Base-by-base conservation (phyloP, 2,888 invertebrate genomes). In the Zhuqinia jingwanae region DNA sequence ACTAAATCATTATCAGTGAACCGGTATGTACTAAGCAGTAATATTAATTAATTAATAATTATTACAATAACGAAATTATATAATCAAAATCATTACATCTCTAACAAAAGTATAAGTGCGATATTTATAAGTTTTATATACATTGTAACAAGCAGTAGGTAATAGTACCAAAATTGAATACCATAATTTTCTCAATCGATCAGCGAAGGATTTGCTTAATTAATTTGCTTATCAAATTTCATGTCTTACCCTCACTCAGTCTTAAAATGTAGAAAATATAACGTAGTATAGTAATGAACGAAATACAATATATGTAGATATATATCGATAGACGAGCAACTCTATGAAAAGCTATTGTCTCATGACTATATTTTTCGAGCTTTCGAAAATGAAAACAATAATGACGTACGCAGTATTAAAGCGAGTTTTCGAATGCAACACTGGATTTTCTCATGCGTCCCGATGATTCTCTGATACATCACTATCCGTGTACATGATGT, bases 241-340 rank as follows among this genome's bases (percentile, higher is more conserved):
- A 80, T 76, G 86, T 81, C 86, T 86, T 86, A 86, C 53, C 65
- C 86, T 80, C 86, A 86, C 86, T 86, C 86, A 86, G 86, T 86
- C 86, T 86, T 86, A 86, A 70, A 79, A 86, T 68, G 86, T 86
- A 86, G 50, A 85, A 78, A 65, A 78, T 75, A 79, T 58, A 68
- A 77, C 1, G 53, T 73, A 79, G 63, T 80, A 63, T 36, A 81
- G 60, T 73, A 75, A 63, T 76, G 65, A 86, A 86, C 85, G 73
- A 85, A 85, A 65, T 53, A 42, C 50, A 63, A 65, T 30, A 45
- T 25, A 27, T 27, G 11, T 36, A n/a, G n/a, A n/a, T n/a, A 63
- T 58, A 56, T 68, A 76, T 79, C 73, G 56, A 75, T 85, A 79
- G 75, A 60, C 73, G 79, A 80, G 70, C 79, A 70, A 45, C 68